Percentiles rank a stretch among this genome's conserved stretches.
Evolutionary conservation across 2,113 vertebrate species (phyloP).

Genomic region (Rhodinocichla rosea): DNA sequence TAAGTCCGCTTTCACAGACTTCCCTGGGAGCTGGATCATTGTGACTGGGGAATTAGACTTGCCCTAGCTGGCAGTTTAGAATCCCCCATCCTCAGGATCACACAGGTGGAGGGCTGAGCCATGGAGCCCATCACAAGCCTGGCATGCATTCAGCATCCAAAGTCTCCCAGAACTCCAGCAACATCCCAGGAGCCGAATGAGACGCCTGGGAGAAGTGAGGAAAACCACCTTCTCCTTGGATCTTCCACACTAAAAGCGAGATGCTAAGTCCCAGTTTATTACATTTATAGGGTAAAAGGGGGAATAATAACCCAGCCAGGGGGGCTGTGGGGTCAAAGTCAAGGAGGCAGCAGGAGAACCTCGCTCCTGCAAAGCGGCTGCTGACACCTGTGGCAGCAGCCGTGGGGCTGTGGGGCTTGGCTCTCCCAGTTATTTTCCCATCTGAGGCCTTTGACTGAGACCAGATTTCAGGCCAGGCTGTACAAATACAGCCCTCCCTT

Average conservation of each 20-base stretch:
- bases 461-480: conserved; percentile 54
- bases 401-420: conserved; percentile 7
- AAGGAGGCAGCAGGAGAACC: neutral
- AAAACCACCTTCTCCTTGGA: neutral
- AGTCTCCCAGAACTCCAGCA: neutral
- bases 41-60: neutral
- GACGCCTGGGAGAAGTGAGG: neutral
- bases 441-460: conserved; percentile 53
- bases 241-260: neutral
- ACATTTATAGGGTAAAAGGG: conserved; percentile 20
- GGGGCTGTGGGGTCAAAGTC: neutral
- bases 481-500: conserved; percentile 19
- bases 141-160: neutral
- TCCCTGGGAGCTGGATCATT: neutral
- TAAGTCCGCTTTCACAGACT: neutral
- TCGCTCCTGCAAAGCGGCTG: neutral
- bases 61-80: neutral
- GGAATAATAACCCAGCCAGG: neutral
- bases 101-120: neutral
- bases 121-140: neutral
- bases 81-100: neutral
- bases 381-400: conserved; percentile 37
- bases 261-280: conserved; percentile 29
- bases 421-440: conserved; percentile 50
- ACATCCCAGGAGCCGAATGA: neutral